Percentiles rank a stretch among this genome's conserved stretches.
phyloP scores from a whole-genome alignment of 2,113 vertebrate genomes.

The Mastomys coucha region DNA sequence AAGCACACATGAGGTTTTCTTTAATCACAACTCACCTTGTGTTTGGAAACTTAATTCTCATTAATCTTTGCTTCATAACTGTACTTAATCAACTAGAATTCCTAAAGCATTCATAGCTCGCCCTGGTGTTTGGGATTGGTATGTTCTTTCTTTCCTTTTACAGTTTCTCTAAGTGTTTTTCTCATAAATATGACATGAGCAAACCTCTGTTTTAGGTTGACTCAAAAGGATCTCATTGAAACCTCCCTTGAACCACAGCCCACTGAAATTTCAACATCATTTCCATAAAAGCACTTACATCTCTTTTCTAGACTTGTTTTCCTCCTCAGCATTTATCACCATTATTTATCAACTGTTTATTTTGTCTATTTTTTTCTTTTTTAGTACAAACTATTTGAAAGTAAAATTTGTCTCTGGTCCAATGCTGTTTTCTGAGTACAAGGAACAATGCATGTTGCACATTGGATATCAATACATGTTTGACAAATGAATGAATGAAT shows the following conservation, averaged over 20 bases:
- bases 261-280: not conserved
- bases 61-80: not conserved
- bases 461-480: not conserved
- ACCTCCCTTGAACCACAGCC: not conserved
- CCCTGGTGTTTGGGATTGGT: not conserved
- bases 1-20: not conserved
- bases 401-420: not conserved
- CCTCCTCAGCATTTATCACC: not conserved
- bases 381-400: not conserved
- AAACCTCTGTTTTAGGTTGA: slow-evolving; percentile 11
- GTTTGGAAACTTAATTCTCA: not conserved
- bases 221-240: not conserved
- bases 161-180: not conserved
- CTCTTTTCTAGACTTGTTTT: not conserved
- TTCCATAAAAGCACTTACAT: not conserved
- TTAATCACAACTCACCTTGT: not conserved
- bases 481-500: not conserved
- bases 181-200: not conserved
- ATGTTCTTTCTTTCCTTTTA: not conserved
- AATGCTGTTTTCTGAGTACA: not conserved
- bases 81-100: not conserved
- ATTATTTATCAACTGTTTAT: not conserved
- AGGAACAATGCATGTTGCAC: not conserved
- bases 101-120: not conserved
- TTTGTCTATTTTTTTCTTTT: not conserved